Conservation (phyloP, 2,113 vertebrate genomes). For the Poeciliopsis prolifica region DNA sequence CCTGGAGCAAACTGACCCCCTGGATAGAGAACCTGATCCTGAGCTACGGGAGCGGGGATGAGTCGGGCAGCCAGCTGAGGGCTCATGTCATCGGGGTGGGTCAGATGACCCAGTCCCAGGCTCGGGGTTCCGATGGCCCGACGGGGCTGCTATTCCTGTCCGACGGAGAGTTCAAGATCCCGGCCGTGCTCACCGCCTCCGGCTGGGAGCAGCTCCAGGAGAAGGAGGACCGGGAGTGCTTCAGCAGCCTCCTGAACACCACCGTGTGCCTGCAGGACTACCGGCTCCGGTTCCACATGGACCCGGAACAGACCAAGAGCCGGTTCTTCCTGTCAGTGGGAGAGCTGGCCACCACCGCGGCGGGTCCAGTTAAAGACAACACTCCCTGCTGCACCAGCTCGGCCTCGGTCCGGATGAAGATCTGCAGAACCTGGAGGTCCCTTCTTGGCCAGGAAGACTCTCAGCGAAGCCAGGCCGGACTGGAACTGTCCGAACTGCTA, state of each 20-base stretch:
- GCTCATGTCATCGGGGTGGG: constrained; percentile 60
- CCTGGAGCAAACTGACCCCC: constrained; percentile 17
- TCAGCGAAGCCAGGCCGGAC: constrained; percentile 28
- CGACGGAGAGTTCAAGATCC: constrained; percentile 62
- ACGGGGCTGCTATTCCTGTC: constrained; percentile 60
- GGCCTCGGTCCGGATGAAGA: constrained; percentile 44
- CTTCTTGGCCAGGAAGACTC: constrained; percentile 27
- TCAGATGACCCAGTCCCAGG: constrained; percentile 56
- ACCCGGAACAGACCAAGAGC: constrained; percentile 19
- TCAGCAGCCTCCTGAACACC: constrained; percentile 53
- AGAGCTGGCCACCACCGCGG: constrained; percentile 18
- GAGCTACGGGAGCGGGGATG: constrained; percentile 18
- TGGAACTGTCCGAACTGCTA: constrained; percentile 55
- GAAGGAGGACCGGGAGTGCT: constrained; percentile 54
- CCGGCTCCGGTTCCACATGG: constrained; percentile 56
- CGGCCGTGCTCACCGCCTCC: constrained; percentile 54
- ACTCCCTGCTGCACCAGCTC: constrained; percentile 44
- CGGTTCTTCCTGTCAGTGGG: constrained; percentile 58
- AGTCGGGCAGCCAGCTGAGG: constrained; percentile 23
- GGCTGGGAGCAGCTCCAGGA: constrained; percentile 65
- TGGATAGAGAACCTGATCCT: constrained; percentile 67
- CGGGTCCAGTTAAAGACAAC: constrained; percentile 8
- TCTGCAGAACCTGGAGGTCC: constrained; percentile 44
- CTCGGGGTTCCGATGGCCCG: constrained; percentile 14
- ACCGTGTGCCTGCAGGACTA: constrained; percentile 46